These are phyloP conservation scores for Tetragonisca angustula DNA, from an alignment of 2,888 invertebrate species.

Conservation along the genomic window DNA sequence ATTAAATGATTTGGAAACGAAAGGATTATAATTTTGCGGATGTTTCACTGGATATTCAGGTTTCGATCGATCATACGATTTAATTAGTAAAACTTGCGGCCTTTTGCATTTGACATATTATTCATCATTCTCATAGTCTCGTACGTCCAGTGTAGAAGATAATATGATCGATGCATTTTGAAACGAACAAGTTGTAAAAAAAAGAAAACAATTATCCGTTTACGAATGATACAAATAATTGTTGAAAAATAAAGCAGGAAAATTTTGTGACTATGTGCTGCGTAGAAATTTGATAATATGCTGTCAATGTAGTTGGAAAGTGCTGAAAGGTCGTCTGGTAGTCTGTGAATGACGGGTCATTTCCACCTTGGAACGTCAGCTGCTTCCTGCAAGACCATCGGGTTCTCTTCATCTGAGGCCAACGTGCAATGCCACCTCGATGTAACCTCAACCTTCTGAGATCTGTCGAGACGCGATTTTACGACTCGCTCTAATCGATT, in stretches of 20 bases:
- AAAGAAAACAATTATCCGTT: slow-evolving; percentile 48
- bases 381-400: slow-evolving; percentile 68
- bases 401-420: slow-evolving; percentile 53
- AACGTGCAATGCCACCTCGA: slow-evolving; percentile 55
- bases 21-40: neutral
- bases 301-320: slow-evolving; percentile 36
- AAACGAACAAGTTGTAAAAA: slow-evolving; percentile 33
- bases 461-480: slow-evolving; percentile 64
- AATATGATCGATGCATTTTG: slow-evolving; percentile 61
- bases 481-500: slow-evolving; percentile 69
- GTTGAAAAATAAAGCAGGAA: neutral
- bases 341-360: slow-evolving; percentile 77
- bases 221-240: neutral
- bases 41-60: slow-evolving; percentile 38
- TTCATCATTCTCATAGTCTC: slow-evolving; percentile 56
- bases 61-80: slow-evolving; percentile 60
- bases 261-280: neutral
- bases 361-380: slow-evolving; percentile 71
- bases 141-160: slow-evolving; percentile 54
- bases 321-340: slow-evolving; percentile 57
- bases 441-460: slow-evolving; percentile 46
- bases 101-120: slow-evolving; percentile 47
- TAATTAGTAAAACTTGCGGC: slow-evolving; percentile 41
- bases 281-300: slow-evolving; percentile 31
- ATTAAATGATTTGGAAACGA: neutral